Evolutionary conservation across 2,113 vertebrate genomes (phyloP).

Genomic region (Calypte anna): DNA sequence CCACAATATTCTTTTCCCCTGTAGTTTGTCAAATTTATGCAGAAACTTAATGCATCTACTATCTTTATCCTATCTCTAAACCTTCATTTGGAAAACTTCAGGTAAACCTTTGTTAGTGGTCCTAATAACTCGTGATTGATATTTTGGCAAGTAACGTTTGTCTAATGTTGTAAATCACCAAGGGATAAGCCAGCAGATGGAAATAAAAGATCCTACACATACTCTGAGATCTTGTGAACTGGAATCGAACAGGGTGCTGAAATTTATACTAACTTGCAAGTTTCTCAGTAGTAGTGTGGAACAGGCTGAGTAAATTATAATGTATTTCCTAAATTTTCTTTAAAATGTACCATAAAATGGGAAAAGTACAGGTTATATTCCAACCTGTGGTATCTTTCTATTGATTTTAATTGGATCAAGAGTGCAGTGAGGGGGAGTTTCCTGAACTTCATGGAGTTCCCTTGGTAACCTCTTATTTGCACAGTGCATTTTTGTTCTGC

Average conservation of each 20-base stretch:
- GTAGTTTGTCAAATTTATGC: background rate
- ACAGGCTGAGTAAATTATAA: background rate
- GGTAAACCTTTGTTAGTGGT: background rate
- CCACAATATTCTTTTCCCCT: background rate
- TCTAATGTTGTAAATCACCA: background rate
- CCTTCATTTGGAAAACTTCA: background rate
- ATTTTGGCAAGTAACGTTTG: background rate
- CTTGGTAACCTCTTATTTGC: background rate
- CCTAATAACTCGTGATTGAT: background rate
- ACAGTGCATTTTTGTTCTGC: background rate
- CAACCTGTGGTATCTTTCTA: background rate
- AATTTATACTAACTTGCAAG: background rate
- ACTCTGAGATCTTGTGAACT: background rate
- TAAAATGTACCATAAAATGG: background rate
- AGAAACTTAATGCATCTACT: background rate
- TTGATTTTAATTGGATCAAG: background rate
- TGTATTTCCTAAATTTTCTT: background rate
- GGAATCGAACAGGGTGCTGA: background rate
- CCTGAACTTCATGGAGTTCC: background rate
- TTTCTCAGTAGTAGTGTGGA: background rate
- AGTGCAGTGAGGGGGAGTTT: rapidly evolving
- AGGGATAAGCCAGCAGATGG: background rate
- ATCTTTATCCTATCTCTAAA: background rate
- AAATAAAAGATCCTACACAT: background rate
- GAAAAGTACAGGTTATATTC: background rate